Percentiles rank a stretch among this genome's conserved stretches.
Conservation (phyloP, 2,113 vertebrate species). For the Dasyurus viverrinus region DNA sequence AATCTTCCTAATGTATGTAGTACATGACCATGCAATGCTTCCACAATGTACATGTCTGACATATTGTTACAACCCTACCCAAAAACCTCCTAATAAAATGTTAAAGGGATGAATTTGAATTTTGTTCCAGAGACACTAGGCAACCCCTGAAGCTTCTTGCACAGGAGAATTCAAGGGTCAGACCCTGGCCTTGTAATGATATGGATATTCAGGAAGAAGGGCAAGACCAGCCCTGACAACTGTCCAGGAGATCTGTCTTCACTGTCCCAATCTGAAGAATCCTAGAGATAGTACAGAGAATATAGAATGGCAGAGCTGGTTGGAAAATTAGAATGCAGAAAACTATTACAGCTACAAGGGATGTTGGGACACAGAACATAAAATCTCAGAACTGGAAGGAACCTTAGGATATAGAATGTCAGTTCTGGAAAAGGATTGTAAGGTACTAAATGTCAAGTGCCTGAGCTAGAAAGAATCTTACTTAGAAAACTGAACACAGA, state of each 20-base stretch:
- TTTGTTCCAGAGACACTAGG: not conserved
- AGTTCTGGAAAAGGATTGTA: not conserved
- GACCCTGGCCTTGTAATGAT: not conserved
- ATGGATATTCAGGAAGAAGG: not conserved
- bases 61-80: not conserved
- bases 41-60: not conserved
- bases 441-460: not conserved
- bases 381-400: not conserved
- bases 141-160: not conserved
- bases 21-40: too few species aligned
- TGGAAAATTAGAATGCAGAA: not conserved
- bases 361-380: not conserved
- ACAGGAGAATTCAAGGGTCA: not conserved
- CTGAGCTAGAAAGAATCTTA: not conserved
- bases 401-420: not conserved
- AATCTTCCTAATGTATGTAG: not conserved
- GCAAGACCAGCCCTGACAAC: not conserved
- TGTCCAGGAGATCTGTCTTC: not conserved
- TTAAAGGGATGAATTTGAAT: not conserved
- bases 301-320: not conserved
- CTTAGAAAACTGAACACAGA: not conserved
- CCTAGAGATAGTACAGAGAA: not conserved
- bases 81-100: not conserved
- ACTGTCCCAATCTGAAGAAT: not conserved
- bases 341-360: not conserved